Conservation (phyloP, 2,888 invertebrate genomes). For the Stenodema calcarata region DNA sequence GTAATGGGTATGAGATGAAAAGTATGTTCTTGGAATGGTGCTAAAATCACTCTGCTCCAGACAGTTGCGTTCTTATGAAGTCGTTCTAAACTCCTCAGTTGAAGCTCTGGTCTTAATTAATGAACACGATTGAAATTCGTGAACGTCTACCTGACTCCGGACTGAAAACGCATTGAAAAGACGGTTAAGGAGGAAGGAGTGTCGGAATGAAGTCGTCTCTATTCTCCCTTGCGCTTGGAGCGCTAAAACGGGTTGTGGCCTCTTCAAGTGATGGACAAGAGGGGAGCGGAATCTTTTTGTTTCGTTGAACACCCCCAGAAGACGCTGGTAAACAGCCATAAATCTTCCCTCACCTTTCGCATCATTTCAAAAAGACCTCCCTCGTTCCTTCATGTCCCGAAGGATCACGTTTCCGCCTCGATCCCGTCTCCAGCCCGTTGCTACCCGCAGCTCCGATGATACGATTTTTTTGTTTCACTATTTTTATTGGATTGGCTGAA, state of each 20-base stretch:
- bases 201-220: constrained; percentile 24
- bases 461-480: neutral
- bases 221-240: constrained; percentile 6
- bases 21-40: no score
- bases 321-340: neutral
- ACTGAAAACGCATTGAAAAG: neutral
- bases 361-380: neutral
- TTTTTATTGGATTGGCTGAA: no score
- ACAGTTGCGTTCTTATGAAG: no score
- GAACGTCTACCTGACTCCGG: neutral
- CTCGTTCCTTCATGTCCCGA: neutral
- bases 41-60: no score
- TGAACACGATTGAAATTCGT: neutral
- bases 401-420: neutral
- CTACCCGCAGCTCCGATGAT: neutral
- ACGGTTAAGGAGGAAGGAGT: neutral
- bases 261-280: neutral
- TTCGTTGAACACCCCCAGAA: neutral
- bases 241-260: neutral
- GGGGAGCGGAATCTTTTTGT: neutral
- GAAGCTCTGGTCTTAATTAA: neutral
- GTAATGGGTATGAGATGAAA: no score
- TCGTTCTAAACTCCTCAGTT: neutral
- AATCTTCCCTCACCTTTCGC: neutral
- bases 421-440: neutral